These are phyloP conservation scores for Numenius phaeopus DNA, from an alignment of 2,797 vertebrate genomes.

Conservation along the genomic window DNA sequence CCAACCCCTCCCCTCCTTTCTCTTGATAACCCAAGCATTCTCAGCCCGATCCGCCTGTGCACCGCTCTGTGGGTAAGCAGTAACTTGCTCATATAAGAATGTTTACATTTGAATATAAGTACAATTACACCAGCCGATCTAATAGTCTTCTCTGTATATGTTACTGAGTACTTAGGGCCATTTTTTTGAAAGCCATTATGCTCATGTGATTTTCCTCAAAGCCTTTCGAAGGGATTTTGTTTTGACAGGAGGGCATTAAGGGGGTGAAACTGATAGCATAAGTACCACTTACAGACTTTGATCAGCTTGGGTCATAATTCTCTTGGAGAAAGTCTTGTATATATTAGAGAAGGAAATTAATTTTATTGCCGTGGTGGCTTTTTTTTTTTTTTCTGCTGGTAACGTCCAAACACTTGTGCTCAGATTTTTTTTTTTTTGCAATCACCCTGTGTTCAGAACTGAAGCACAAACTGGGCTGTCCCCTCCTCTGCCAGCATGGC, in stretches of 20 bases:
- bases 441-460: background rate
- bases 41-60: background rate
- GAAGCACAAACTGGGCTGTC: background rate
- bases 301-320: slow-evolving; percentile 91
- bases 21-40: background rate
- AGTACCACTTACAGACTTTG: slow-evolving; percentile 95
- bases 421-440: background rate
- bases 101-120: slow-evolving; percentile 84
- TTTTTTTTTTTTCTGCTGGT: background rate
- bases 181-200: slow-evolving; percentile 81
- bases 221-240: slow-evolving; percentile 87
- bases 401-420: slow-evolving; percentile 21
- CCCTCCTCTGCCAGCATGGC: background rate
- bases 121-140: slow-evolving; percentile 82
- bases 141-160: slow-evolving; percentile 87
- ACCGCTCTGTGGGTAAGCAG: slow-evolving; percentile 36
- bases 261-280: slow-evolving; percentile 89
- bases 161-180: slow-evolving; percentile 82
- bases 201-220: slow-evolving; percentile 84
- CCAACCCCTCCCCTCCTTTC: background rate
- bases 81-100: slow-evolving; percentile 77
- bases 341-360: slow-evolving; percentile 91
- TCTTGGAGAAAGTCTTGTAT: slow-evolving; percentile 86
- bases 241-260: slow-evolving; percentile 86
- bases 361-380: slow-evolving; percentile 82